Percentiles rank a stretch among this genome's conserved stretches.
These are phyloP conservation scores for Leptodactylus fuscus DNA, from an alignment of 2,113 vertebrate genomes.

Conservation along the genomic window DNA sequence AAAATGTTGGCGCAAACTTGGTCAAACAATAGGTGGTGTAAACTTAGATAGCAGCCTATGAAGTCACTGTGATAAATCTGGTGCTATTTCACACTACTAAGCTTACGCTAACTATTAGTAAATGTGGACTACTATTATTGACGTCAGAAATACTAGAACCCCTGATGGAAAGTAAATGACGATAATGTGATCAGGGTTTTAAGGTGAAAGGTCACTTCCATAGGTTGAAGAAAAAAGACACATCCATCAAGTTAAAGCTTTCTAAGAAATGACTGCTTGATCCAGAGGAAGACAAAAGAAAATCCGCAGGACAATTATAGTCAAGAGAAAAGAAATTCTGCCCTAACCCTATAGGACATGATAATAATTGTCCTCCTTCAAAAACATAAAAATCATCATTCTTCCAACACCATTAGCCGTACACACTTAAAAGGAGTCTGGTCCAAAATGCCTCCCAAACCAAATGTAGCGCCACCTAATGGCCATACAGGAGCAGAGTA, in stretches of 20 bases:
- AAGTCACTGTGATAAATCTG: too few species aligned
- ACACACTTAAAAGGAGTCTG: too few species aligned
- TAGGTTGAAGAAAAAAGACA: background rate
- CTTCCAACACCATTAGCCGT: background rate
- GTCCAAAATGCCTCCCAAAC: too few species aligned
- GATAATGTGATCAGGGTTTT: background rate
- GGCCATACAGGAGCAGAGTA: too few species aligned
- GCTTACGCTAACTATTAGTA: too few species aligned
- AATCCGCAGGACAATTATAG: background rate
- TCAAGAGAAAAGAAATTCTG: background rate
- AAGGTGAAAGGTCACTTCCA: background rate
- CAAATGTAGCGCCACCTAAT: too few species aligned
- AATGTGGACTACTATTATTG: too few species aligned
- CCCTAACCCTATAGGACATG: background rate
- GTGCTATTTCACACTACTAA: too few species aligned
- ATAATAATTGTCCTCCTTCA: background rate
- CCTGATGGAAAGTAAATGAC: background rate
- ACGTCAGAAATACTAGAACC: too few species aligned
- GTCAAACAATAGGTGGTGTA: too few species aligned
- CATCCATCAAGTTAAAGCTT: background rate
- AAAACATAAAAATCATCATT: background rate
- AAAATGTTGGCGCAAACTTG: too few species aligned
- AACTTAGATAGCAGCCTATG: too few species aligned
- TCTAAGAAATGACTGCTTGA: background rate
- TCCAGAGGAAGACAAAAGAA: background rate